A percentile compares a stretch with the other conserved stretches of the same genome.
These are phyloP conservation scores for Lordiphosa clarofinis DNA, from an alignment of 1,140 invertebrate genomes.

Conservation along the genomic window DNA sequence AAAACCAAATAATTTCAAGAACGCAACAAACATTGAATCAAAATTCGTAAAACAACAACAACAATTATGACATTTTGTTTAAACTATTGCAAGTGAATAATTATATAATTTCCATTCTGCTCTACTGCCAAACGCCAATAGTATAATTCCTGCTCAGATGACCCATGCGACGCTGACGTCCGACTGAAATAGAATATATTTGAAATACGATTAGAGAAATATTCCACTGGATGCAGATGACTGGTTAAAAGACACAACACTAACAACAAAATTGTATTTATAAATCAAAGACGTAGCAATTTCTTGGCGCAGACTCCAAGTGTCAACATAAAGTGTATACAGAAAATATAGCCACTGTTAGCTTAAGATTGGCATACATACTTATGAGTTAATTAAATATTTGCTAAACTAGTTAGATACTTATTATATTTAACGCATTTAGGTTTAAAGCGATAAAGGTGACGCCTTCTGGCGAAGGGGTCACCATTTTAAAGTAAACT, in stretches of 20 bases:
- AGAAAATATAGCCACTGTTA: constrained; percentile 18
- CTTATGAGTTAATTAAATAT: constrained; percentile 32
- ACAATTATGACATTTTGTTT: constrained; percentile 32
- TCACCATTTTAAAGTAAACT: constrained; percentile 4
- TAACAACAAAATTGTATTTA: constrained; percentile 27
- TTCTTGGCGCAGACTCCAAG: constrained; percentile 29
- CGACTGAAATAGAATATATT: constrained; percentile 57
- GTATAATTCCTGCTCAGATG: constrained; percentile 78
- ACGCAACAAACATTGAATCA: constrained; percentile 69
- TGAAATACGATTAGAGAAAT: constrained; percentile 26
- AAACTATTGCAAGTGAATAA: constrained; percentile 14
- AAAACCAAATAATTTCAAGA: constrained; percentile 48
- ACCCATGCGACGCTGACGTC: constrained; percentile 78
- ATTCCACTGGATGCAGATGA: not conserved
- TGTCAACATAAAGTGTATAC: constrained; percentile 27
- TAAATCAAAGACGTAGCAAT: not conserved
- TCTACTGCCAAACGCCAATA: constrained; percentile 70
- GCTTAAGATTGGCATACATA: constrained; percentile 32
- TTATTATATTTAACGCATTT: constrained; percentile 24
- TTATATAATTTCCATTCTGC: constrained; percentile 6
- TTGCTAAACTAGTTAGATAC: constrained; percentile 40
- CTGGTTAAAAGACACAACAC: constrained; percentile 31
- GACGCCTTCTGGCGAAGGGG: constrained; percentile 8
- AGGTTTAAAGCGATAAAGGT: constrained; percentile 22
- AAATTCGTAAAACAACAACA: constrained; percentile 36